Evolutionary conservation across 2,113 vertebrate species (phyloP), one percentile per base, ranked within the genome.

Genomic region (Gyps fulvus): DNA sequence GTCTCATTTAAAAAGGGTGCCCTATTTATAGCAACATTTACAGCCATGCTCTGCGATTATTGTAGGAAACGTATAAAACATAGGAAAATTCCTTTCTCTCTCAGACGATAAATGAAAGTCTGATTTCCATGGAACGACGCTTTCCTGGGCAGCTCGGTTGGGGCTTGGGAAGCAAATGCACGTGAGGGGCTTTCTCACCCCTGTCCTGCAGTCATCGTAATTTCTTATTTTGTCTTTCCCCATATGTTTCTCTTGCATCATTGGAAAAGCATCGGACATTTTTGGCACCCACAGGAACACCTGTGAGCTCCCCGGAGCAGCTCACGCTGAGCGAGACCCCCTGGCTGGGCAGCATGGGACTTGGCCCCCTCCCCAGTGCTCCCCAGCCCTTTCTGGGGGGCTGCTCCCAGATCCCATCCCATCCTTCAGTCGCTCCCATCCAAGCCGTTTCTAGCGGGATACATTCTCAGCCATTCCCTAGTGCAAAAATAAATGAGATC

Each of bases 11-110:
- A 88, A 96, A 84, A 86, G 63, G 59, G 87, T 95, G 71, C 90
- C 83, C 95, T 96, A 97, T 97, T 97, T 95, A 95, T 97, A 97
- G 97, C 55, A 97, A 96, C 95, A 58, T 92, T 97, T 94, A 91
- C 87, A 95, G 91, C 87, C 93, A 85, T 6, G 1, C 82, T 96
- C 73, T 82, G 73, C 1, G 54, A 93, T 96, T 96, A 96, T 66
- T 97, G 87, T 97, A 96, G 90, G 92, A 97, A 97, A 97, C 38
- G 1, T 90, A 97, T 96, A 96, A 97, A 97, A 96, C 95, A 87
- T 93, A 96, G 94, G 91, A 95, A 97, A 95, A 95, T 96, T 97
- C 82, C 89, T 96, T 94, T 96, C 92, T 90, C 89, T 96, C 91
- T 94, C 96, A 97, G 90, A 91, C 79, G n/a, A 94, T 94, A 97